Percentiles rank a stretch among this genome's conserved stretches.
Conservation (phyloP, 2,113 vertebrate genomes). For the Manacus vitellinus region DNA sequence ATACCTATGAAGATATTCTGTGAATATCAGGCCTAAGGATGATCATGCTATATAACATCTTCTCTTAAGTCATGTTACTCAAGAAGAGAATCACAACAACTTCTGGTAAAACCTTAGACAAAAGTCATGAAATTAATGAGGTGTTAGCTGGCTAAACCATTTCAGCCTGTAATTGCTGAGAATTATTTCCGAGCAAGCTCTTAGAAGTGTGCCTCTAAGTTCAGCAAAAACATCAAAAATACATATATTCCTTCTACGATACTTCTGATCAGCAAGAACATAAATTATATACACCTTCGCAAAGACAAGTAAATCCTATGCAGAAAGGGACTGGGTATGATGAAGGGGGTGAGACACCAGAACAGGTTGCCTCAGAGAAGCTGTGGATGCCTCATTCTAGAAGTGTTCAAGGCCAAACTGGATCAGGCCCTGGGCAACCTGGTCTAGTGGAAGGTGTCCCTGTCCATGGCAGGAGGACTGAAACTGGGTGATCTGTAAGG, state of each 20-base stretch:
- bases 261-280: neutral
- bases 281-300: neutral
- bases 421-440: neutral
- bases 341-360: neutral
- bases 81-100: neutral
- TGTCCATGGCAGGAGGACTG: neutral
- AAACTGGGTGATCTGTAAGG: neutral
- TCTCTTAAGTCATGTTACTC: neutral
- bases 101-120: neutral
- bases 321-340: fast-evolving
- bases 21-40: neutral
- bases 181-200: neutral
- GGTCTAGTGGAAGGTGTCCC: neutral
- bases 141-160: neutral
- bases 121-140: neutral
- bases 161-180: neutral
- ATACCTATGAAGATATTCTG: neutral
- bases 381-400: fast-evolving
- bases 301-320: neutral
- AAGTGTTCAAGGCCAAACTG: neutral
- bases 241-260: neutral
- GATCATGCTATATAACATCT: neutral
- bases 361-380: neutral
- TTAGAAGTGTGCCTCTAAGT: neutral
- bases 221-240: neutral